Evolutionary conservation across 2,888 invertebrate species (phyloP).

Genomic region (Vanessa cardui): DNA sequence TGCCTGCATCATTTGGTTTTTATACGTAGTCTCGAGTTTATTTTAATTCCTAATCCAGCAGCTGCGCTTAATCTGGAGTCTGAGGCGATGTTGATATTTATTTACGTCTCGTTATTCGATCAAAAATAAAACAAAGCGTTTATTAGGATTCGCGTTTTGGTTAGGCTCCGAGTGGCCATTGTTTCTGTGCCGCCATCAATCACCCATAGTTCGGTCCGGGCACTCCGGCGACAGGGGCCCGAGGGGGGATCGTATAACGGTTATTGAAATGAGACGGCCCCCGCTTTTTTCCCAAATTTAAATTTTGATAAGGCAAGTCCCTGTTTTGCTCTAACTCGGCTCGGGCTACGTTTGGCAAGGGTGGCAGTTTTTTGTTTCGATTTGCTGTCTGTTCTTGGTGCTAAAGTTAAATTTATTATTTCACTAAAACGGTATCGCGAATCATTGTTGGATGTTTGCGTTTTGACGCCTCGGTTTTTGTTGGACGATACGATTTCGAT

Average conservation of each 20-base stretch:
- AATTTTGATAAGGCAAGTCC: slow-evolving; percentile 82
- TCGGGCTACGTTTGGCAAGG: slow-evolving; percentile 64
- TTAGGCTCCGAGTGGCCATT: slow-evolving; percentile 74
- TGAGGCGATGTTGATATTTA: slow-evolving; percentile 75
- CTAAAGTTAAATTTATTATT: slow-evolving; percentile 52
- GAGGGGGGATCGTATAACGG: slow-evolving; percentile 67
- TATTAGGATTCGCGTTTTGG: slow-evolving; percentile 80
- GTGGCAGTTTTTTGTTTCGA: slow-evolving; percentile 70
- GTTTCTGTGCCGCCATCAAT: slow-evolving; percentile 80
- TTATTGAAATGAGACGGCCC: slow-evolving; percentile 82
- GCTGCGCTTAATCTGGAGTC: slow-evolving; percentile 68
- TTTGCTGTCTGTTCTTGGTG: slow-evolving; percentile 63
- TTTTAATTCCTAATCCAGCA: slow-evolving; percentile 46
- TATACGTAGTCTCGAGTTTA: slow-evolving; percentile 19
- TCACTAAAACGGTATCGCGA: slow-evolving; percentile 37
- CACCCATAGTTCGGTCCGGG: slow-evolving; percentile 67
- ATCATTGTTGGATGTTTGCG: slow-evolving; percentile 32
- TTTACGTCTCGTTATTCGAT: slow-evolving; percentile 73
- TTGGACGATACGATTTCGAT: slow-evolving; percentile 17
- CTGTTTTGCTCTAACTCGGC: slow-evolving; percentile 75
- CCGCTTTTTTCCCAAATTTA: slow-evolving; percentile 81
- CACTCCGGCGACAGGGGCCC: slow-evolving; percentile 47
- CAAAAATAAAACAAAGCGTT: slow-evolving; percentile 81
- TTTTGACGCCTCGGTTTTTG: slow-evolving; percentile 36
- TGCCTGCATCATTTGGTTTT: slow-evolving; percentile 17